Percentiles rank a stretch among this genome's conserved stretches.
Conservation (phyloP, 2,113 vertebrate species). For the Campylomormyrus tamandua region DNA sequence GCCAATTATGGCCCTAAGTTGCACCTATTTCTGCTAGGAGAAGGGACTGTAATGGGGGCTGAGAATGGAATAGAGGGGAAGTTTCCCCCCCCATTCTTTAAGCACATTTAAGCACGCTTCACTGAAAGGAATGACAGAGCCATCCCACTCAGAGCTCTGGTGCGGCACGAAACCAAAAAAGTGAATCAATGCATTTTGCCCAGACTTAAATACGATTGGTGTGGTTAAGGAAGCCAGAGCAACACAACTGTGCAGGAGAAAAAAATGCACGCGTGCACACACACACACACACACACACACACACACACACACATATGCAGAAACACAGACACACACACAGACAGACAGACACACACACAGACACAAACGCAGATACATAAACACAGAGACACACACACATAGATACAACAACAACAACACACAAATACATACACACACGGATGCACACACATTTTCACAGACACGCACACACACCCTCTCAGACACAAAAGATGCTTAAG, state of each 20-base stretch:
- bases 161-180: conserved; percentile 2
- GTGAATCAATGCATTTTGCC: conserved; percentile 17
- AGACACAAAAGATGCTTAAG: conserved; percentile 81
- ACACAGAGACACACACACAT: background rate
- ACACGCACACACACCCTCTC: conserved; percentile 66
- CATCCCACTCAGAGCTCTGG: conserved; percentile 2
- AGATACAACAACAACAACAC: no score
- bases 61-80: background rate
- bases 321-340: no score
- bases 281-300: background rate
- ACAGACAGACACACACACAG: no score
- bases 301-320: no score
- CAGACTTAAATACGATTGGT: conserved; percentile 6
- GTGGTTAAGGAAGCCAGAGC: conserved; percentile 1
- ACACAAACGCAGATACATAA: background rate
- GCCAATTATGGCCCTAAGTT: conserved; percentile 93
- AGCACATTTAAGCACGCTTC: conserved; percentile 20
- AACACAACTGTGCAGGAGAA: background rate
- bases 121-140: conserved; percentile 11
- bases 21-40: conserved; percentile 67
- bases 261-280: background rate
- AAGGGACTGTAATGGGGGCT: background rate
- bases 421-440: background rate
- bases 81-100: conserved; percentile 25
- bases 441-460: conserved; percentile 26